Conservation (phyloP, 2,797 vertebrate genomes). For the Sebastes taczanowskii region DNA sequence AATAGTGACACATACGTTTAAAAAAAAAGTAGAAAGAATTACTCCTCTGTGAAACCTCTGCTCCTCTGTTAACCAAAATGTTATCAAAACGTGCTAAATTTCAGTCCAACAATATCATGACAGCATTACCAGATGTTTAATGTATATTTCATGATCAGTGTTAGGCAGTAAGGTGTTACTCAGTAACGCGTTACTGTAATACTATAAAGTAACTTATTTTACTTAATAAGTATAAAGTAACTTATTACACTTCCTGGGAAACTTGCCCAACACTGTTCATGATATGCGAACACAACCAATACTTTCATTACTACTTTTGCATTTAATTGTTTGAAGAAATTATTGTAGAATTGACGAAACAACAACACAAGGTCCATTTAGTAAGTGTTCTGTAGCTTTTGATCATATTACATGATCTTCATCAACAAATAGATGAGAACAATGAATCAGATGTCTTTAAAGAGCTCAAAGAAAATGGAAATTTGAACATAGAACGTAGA, state of each 20-base stretch:
- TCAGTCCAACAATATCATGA: neutral
- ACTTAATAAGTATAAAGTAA: no score
- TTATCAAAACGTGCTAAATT: neutral
- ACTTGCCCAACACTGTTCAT: no score
- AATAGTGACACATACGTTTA: neutral
- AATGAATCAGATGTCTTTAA: neutral
- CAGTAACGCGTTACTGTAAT: no score
- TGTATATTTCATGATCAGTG: neutral
- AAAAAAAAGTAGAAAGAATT: neutral
- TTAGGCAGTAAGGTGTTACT: no score
- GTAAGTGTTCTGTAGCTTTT: neutral
- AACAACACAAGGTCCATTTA: neutral
- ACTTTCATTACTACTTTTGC: neutral
- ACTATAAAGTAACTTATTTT: no score
- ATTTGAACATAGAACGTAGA: neutral
- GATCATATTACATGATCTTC: neutral
- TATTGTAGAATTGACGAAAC: no score
- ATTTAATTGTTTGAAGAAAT: neutral
- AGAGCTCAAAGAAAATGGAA: no score
- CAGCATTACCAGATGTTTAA: neutral
- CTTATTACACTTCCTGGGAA: no score
- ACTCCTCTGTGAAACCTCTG: neutral
- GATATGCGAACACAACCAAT: no score
- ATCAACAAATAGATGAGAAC: neutral
- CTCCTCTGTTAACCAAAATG: neutral